A percentile compares a stretch with the other conserved stretches of the same genome.
These are phyloP conservation scores for Atopsyche davidsoni DNA, from an alignment of 1,140 invertebrate genomes.

Conservation along the genomic window DNA sequence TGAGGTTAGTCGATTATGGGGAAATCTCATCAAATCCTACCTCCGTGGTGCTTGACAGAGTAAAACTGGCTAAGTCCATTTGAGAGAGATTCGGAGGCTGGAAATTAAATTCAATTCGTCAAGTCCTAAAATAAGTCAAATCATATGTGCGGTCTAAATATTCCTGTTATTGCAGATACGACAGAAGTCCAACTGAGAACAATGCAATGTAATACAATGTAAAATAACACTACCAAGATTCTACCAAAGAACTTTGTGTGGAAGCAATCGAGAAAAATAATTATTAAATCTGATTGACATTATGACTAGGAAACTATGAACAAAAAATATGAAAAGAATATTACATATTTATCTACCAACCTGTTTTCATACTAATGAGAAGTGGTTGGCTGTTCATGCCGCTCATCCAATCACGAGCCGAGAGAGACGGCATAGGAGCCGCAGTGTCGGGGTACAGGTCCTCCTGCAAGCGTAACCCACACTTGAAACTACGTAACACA, in stretches of 20 bases:
- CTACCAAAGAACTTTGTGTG: no score
- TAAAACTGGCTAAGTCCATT: slow-evolving; percentile 7
- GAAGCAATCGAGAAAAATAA: no score
- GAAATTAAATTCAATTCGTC: slow-evolving; percentile 1
- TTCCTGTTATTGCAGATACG: background rate
- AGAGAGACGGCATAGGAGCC: slow-evolving; percentile 72
- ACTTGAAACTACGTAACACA: no score
- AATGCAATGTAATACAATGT: no score
- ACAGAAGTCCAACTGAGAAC: no score
- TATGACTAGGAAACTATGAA: no score
- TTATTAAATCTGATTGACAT: no score
- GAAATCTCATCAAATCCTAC: slow-evolving; percentile 6
- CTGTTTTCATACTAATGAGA: slow-evolving; percentile 77
- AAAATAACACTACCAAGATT: no score
- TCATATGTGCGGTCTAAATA: no score
- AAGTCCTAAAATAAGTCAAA: background rate
- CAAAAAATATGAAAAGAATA: background rate
- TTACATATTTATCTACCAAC: slow-evolving; percentile 37
- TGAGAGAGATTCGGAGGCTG: slow-evolving; percentile 4
- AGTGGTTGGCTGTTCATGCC: slow-evolving; percentile 77
- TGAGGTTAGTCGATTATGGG: background rate
- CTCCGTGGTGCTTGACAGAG: slow-evolving; percentile 12
- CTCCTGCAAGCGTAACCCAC: slow-evolving; percentile 57
- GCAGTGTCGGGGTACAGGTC: slow-evolving; percentile 92
- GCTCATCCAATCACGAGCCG: slow-evolving; percentile 82